phyloP scores from a whole-genome alignment of 30 jellyfish, hydroid and myxozoan genomes.

The Aurelia sp. region DNA sequence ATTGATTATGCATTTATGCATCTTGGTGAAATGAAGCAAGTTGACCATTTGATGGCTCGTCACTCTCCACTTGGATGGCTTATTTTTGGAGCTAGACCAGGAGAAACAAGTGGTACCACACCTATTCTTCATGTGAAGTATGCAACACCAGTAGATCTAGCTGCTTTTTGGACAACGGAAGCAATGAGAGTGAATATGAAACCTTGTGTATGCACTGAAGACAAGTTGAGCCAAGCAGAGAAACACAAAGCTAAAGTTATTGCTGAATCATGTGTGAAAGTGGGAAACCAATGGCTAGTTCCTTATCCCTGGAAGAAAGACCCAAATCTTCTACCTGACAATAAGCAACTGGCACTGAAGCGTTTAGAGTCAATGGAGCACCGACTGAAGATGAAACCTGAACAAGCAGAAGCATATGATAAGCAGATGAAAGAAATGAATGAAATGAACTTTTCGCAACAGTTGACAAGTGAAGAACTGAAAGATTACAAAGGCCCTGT shows the following conservation, averaged over 20 bases:
- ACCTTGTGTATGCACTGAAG: constrained; percentile 3
- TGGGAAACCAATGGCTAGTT: constrained; percentile 15
- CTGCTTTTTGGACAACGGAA: constrained; percentile 75
- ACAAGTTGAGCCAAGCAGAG: constrained; percentile 21
- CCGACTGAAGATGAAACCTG: constrained; percentile 43
- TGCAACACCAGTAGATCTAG: constrained; percentile 57
- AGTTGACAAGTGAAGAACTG: constrained; percentile 31
- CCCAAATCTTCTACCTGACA: constrained; percentile 69
- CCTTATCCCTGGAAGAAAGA: constrained; percentile 80
- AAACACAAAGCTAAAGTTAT: constrained; percentile 8
- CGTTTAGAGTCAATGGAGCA: constrained; percentile 12
- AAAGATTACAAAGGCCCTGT: constrained; percentile 50
- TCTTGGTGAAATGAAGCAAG: constrained; percentile 59
- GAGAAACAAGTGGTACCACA: constrained; percentile 17
- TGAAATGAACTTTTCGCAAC: constrained; percentile 26
- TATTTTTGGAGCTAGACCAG: constrained; percentile 61
- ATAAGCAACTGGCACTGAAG: background rate
- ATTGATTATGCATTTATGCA: constrained; percentile 72
- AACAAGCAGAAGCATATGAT: constrained; percentile 66
- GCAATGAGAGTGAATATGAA: constrained; percentile 46
- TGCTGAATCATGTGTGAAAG: background rate
- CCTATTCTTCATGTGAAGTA: constrained; percentile 50
- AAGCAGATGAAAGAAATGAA: constrained; percentile 44
- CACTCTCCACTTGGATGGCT: constrained; percentile 72
- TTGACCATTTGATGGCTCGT: constrained; percentile 45